phyloP scores from a whole-genome alignment of 2,888 invertebrate genomes.

The Ellobium chinense region DNA sequence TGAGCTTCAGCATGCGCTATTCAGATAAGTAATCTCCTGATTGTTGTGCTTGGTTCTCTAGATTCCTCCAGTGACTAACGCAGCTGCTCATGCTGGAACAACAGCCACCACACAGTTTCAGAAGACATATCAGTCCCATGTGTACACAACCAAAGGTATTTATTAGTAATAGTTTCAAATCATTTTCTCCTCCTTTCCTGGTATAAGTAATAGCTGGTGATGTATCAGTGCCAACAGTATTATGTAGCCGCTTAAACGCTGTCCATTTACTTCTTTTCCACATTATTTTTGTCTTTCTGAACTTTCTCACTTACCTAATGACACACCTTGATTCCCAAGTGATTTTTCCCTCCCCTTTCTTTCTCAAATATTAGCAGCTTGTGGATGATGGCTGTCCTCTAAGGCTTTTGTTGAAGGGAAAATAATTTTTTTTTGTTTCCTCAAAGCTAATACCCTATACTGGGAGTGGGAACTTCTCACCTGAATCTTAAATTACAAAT shows the following conservation, averaged over 20 bases:
- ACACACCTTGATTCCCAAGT: too few species aligned
- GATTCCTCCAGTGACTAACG: constrained; percentile 85
- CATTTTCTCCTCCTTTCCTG: not conserved
- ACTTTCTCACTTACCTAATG: not conserved
- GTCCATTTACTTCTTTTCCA: not conserved
- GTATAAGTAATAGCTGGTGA: not conserved
- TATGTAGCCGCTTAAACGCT: not conserved
- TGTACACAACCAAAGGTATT: constrained; percentile 75
- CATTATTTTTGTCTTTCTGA: not conserved
- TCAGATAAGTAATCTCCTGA: too few species aligned
- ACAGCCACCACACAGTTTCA: constrained; percentile 85
- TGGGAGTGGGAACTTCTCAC: too few species aligned
- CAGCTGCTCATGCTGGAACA: constrained; percentile 81
- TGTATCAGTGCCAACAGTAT: not conserved
- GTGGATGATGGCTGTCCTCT: not conserved
- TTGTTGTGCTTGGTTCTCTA: constrained; percentile 37
- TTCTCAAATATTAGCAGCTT: not conserved
- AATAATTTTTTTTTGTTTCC: too few species aligned
- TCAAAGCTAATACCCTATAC: too few species aligned
- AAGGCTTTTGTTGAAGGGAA: too few species aligned
- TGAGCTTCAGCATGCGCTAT: too few species aligned
- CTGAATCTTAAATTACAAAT: too few species aligned
- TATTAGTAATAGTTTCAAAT: not conserved
- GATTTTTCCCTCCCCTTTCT: not conserved
- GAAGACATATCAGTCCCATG: constrained; percentile 75